phyloP scores from a whole-genome alignment of 2,797 vertebrate species.

The Parauchenoglanis ngamensis region DNA sequence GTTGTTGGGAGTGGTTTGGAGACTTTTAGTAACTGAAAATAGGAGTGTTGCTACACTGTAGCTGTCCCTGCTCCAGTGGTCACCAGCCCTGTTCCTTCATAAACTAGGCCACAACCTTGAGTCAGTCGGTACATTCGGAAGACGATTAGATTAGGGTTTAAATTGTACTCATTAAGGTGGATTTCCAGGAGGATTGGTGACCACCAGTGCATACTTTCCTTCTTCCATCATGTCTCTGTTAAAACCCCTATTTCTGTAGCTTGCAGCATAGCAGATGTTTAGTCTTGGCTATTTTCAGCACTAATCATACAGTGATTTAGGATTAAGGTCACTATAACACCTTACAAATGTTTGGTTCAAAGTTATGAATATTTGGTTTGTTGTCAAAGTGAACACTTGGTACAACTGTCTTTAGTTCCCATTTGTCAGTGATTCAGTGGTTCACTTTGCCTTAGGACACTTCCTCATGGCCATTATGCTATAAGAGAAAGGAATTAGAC shows the following conservation, averaged over 20 bases:
- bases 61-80: constrained; percentile 6
- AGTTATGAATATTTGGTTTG: constrained; percentile 9
- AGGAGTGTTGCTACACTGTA: neutral
- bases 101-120: neutral
- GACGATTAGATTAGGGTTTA: neutral
- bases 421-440: constrained; percentile 38
- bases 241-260: constrained; percentile 21
- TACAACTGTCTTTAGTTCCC: constrained; percentile 32
- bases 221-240: constrained; percentile 25
- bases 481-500: constrained; percentile 35
- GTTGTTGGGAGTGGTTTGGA: constrained; percentile 31
- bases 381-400: neutral
- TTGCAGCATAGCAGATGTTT: neutral
- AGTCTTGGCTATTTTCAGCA: neutral
- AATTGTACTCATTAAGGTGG: neutral
- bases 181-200: constrained; percentile 27
- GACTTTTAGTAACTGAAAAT: neutral
- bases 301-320: constrained; percentile 26
- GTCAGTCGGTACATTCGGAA: neutral
- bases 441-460: constrained; percentile 43
- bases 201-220: constrained; percentile 30
- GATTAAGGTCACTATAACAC: neutral
- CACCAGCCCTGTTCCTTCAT: neutral
- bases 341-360: neutral
- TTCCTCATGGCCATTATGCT: constrained; percentile 44